A percentile compares a stretch with the other conserved stretches of the same genome.
These are phyloP conservation scores for Macrobrachium rosenbergii DNA, from an alignment of 1,140 invertebrate species.

Conservation along the genomic window DNA sequence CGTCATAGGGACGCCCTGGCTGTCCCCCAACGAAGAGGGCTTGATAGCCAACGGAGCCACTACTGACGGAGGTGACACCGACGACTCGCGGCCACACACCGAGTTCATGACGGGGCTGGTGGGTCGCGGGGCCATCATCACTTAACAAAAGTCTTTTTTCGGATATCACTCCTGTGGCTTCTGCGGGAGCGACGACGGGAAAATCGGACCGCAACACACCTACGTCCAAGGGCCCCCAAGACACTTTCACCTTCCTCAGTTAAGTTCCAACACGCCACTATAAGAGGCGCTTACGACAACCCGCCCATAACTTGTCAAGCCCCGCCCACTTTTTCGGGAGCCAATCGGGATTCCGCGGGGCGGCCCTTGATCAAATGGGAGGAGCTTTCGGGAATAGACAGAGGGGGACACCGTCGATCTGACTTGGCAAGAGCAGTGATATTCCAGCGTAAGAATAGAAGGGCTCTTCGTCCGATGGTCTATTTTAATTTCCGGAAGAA, in stretches of 20 bases:
- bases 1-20: constrained; percentile 43
- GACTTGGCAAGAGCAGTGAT: too few relatives aligned
- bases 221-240: background rate
- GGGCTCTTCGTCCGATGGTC: too few relatives aligned
- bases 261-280: background rate
- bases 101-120: constrained; percentile 60
- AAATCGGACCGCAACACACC: background rate
- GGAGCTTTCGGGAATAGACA: background rate
- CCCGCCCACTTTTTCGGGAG: constrained; percentile 1
- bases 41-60: constrained; percentile 65
- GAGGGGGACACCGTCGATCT: background rate
- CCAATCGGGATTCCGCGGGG: background rate
- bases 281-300: too few relatives aligned
- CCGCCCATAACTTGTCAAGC: background rate
- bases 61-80: constrained; percentile 42
- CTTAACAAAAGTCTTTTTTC: background rate
- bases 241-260: background rate
- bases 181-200: background rate
- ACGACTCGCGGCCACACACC: constrained; percentile 59
- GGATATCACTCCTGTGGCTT: background rate
- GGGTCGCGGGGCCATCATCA: constrained; percentile 41
- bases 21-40: constrained; percentile 30
- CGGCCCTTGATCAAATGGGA: background rate
- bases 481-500: too few relatives aligned
- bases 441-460: too few relatives aligned